Evolutionary conservation across 2,113 vertebrate genomes (phyloP).

Genomic region (Aramus guarauna): DNA sequence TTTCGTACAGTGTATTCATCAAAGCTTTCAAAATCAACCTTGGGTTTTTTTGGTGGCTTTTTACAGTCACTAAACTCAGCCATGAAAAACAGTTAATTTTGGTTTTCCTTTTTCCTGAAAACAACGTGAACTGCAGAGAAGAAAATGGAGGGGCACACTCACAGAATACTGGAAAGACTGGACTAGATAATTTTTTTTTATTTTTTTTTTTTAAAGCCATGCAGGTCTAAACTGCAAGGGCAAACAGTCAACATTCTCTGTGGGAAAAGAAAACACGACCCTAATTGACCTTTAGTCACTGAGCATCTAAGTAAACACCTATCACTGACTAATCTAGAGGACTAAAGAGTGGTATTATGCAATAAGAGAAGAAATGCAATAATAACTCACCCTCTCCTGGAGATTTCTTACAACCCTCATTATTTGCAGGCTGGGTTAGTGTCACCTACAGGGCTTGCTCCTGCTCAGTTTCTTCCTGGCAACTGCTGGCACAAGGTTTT

Average conservation of each 20-base stretch:
- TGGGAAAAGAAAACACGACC: neutral
- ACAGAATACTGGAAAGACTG: neutral
- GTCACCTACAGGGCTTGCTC: neutral
- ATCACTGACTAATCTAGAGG: neutral
- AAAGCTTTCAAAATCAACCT: neutral
- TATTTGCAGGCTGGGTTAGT: neutral
- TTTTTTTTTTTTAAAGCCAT: neutral
- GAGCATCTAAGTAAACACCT: neutral
- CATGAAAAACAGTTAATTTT: neutral
- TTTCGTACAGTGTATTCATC: neutral
- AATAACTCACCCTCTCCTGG: neutral
- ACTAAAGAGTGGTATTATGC: neutral
- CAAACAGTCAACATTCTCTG: neutral
- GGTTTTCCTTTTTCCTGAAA: neutral
- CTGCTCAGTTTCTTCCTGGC: neutral
- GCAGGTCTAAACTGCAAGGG: fast-evolving
- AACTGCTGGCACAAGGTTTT: neutral
- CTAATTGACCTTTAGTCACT: neutral
- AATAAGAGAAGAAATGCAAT: neutral
- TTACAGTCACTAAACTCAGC: neutral
- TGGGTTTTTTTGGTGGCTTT: neutral
- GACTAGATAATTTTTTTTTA: neutral
- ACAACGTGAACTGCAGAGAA: neutral
- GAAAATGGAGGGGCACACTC: neutral
- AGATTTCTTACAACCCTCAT: neutral